Conservation (phyloP, 2,797 vertebrate species). For the Garrulus glandarius region DNA sequence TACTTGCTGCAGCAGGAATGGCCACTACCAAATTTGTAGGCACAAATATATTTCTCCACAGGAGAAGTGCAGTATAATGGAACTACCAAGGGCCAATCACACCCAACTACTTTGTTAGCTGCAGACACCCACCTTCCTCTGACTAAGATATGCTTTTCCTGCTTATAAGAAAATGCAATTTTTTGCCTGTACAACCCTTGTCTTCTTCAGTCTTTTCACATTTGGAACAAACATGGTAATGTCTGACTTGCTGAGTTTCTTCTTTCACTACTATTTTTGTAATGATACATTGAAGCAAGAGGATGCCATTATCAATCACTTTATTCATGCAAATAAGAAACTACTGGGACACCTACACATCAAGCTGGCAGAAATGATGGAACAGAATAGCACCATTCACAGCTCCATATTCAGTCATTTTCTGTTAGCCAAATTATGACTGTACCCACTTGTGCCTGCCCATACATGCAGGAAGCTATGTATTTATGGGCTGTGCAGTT, state of each 20-base stretch:
- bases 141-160: background rate
- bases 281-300: background rate
- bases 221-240: background rate
- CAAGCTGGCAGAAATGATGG: background rate
- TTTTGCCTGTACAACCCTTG: background rate
- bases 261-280: background rate
- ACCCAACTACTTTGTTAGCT: background rate
- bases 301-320: background rate
- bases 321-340: background rate
- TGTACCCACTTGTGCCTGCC: background rate
- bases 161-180: rapidly evolving
- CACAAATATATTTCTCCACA: background rate
- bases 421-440: background rate
- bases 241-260: background rate
- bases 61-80: background rate
- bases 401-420: background rate
- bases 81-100: background rate
- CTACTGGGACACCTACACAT: background rate
- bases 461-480: background rate
- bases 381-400: background rate
- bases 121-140: background rate
- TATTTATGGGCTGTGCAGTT: background rate
- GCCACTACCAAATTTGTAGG: background rate
- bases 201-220: background rate
- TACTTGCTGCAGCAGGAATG: background rate